Evolutionary conservation across 2,113 vertebrate species (phyloP), one percentile per base, ranked within the genome.

Genomic region (Solea solea): DNA sequence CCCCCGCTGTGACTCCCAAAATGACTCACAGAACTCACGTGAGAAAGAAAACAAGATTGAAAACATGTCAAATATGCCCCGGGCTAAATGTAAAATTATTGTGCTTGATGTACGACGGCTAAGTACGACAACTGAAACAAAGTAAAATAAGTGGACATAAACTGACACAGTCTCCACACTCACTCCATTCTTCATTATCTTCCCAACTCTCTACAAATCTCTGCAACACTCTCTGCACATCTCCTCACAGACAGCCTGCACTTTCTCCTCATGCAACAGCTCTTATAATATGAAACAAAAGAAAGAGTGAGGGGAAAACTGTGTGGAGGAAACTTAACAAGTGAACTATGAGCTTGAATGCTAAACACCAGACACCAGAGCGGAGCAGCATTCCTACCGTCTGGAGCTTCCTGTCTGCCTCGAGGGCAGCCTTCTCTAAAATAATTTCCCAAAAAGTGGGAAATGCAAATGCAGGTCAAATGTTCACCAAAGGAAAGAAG

Each of bases 351-450:
- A 75, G 68, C 83, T 77, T 52, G 83, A 64, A 34, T n/a, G 76
- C 79, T 72, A 85, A 81, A 66, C 83, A 80, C 55, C 62, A 69
- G 72, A 81, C 81, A 80, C 64, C 79, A 88, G 85, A 83, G 58
- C 64, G 75, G 64, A 81, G 76, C 70, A 78, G 7, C 9, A 56
- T 83, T 90, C 90, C 91, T 91, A 92, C 91, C 90, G 85, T 91
- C 75, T 64, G 69, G 39, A 57, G 80, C 56, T 42, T 72, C 83
- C 51, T 25, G 53, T 44, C 63, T 79, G 76, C 76, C 76, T 80
- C 67, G 73, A 84, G 55, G 76, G 72, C 67, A 86, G 81, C 68
- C 78, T 72, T 74, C 85, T 69, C 68, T 85, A 74, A 79, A 84
- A 86, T 67, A 69, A 80, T 67, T 21, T 83, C 75, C 81, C 84